Evolutionary conservation across 2,113 vertebrate species (phyloP).

Genomic region (Poeciliopsis retropinna): DNA sequence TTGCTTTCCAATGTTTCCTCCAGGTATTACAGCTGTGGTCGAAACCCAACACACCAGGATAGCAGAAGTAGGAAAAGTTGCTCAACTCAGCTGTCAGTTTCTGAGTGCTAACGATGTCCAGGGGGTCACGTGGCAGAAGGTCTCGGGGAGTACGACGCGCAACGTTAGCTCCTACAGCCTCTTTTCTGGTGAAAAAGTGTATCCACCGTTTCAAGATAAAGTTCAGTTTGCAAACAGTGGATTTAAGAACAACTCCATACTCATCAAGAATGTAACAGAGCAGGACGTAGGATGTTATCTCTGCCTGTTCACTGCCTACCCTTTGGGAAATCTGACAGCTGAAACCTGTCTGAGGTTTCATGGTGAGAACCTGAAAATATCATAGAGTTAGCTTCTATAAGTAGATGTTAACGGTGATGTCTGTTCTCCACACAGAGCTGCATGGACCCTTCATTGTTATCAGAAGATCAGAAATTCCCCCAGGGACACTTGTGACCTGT

Average conservation of each 20-base stretch:
- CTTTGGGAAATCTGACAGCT: slow-evolving; percentile 3
- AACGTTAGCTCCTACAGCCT: slow-evolving; percentile 13
- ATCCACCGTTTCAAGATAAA: not conserved
- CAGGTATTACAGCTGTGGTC: slow-evolving; percentile 4
- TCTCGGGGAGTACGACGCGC: too few species aligned
- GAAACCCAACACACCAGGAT: slow-evolving; percentile 13
- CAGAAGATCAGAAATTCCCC: not conserved
- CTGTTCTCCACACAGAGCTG: too few species aligned
- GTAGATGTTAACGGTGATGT: not conserved
- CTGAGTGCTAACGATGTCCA: slow-evolving; percentile 1
- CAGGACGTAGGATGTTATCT: slow-evolving; percentile 50
- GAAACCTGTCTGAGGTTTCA: slow-evolving; percentile 41
- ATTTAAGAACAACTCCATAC: slow-evolving; percentile 35
- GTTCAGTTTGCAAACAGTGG: slow-evolving; percentile 4
- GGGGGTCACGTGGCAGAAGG: slow-evolving; percentile 59
- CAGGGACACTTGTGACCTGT: slow-evolving; percentile 37
- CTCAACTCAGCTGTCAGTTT: slow-evolving; percentile 34
- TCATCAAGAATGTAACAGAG: slow-evolving; percentile 24
- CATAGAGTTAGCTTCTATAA: not conserved
- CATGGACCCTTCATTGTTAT: slow-evolving; percentile 31
- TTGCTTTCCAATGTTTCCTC: not conserved
- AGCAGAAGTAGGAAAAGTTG: slow-evolving; percentile 27
- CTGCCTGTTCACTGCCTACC: slow-evolving; percentile 50
- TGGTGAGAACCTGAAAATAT: slow-evolving; percentile 32
- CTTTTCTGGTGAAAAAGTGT: not conserved